Percentiles rank a stretch among this genome's conserved stretches.
Conservation (phyloP, 1,140 invertebrate species). For the Drosophila hydei region DNA sequence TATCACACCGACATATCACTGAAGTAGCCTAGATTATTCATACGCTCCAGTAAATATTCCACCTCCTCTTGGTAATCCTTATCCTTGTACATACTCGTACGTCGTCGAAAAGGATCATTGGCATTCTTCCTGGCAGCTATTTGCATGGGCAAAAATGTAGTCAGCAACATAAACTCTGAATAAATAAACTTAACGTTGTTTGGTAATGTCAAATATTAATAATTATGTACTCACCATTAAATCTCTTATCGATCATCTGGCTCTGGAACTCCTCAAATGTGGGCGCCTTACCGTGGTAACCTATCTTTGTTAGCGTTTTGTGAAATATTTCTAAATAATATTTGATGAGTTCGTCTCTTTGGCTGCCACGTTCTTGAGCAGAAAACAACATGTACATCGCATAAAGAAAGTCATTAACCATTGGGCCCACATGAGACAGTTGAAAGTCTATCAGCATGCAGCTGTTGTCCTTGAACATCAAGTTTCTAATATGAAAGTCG, state of each 20-base stretch:
- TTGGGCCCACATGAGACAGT: conserved; percentile 33
- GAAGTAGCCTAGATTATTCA: conserved; percentile 15
- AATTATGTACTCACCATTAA: conserved; percentile 14
- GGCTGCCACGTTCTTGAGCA: conserved; percentile 22
- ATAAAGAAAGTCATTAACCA: conserved; percentile 49
- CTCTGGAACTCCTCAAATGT: conserved; percentile 28
- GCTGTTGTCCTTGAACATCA: conserved; percentile 47
- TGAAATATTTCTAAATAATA: conserved; percentile 36
- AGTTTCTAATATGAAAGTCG: conserved; percentile 48
- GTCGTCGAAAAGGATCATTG: conserved; percentile 18
- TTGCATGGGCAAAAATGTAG: conserved; percentile 29
- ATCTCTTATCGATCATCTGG: conserved; percentile 25
- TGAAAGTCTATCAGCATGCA: conserved; percentile 52
- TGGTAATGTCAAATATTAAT: neutral
- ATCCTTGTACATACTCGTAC: conserved; percentile 34
- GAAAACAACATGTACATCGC: conserved; percentile 47
- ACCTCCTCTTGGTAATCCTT: conserved; percentile 31
- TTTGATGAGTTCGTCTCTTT: conserved; percentile 29
- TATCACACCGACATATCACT: too few species aligned
- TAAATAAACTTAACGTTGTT: neutral
- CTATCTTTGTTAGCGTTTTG: conserved; percentile 29
- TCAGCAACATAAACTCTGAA: conserved; percentile 29
- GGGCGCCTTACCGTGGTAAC: conserved; percentile 13
- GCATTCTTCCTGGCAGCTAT: conserved; percentile 29
- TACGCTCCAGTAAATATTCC: conserved; percentile 15